Base-by-base conservation (phyloP, 2,888 invertebrate genomes). In the Chelonus formosanus region DNA sequence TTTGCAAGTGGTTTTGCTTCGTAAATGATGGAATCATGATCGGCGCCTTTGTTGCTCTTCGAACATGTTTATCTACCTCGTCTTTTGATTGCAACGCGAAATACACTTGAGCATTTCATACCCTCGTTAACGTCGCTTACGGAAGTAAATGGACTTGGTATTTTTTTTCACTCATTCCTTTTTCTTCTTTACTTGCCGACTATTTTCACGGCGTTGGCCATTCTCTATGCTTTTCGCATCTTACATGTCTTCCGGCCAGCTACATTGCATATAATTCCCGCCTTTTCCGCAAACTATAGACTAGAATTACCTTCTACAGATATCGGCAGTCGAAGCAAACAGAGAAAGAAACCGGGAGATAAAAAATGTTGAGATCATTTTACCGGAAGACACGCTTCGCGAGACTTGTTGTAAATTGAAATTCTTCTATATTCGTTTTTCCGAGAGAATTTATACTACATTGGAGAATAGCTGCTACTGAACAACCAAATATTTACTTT, bases 361-460 rank as follows among this genome's bases (percentile, higher is more conserved):
- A 6, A 40, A 40, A 40, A 40, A 40, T 20, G 6, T 6, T 5
- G 67, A 70, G 77, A 78, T 78, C 78, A 74, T 73, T 76, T 77
- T 75, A 81, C 81, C 81, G 80, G 80, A 81, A 82, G 81, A 70
- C 73, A 80, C 78, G 80, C 73, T 80, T 76, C 76, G 76, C 70
- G 73, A 73, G 73, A 77, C 76, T 73, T 75, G 69, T 71, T 78
- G 74, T 73, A 80, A 81, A 80, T 79, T 79, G 76, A 78, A 80
- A 76, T 78, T 77, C 74, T 70, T 71, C 67, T 63, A 65, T 67
- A 40, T 71, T 55, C 52, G 48, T 48, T 10, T 48, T n/a, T 44
- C 44, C n/a, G 7, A 6, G 31, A 48, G n/a, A 48, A 48, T 48
- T 31, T 48, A 20, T 20, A 20, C 10, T 4, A 48, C 10, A 48